phyloP scores from a whole-genome alignment of 1,140 invertebrate genomes.

The Mizuhopecten yessoensis region DNA sequence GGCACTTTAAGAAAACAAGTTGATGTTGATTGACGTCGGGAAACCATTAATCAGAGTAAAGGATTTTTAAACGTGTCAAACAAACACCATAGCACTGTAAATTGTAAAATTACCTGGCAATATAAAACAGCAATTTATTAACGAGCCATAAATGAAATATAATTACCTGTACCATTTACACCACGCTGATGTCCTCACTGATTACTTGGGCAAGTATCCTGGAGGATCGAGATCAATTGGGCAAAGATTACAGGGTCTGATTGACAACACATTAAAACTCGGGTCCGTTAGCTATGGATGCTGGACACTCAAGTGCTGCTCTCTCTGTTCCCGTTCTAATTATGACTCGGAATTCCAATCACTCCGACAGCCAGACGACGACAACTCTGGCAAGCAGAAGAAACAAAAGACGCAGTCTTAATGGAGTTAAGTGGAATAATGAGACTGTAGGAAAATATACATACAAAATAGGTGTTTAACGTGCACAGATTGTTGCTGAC shows the following conservation, averaged over 20 bases:
- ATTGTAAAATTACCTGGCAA: not conserved
- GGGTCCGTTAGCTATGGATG: not conserved
- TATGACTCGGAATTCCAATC: too few relatives aligned
- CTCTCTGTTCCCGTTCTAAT: not conserved
- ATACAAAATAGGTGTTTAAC: constrained; percentile 28
- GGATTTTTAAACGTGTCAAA: not conserved
- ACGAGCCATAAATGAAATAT: constrained; percentile 26
- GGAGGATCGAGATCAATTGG: not conserved
- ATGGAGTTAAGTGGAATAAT: not conserved
- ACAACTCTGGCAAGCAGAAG: not conserved
- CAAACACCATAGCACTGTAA: not conserved
- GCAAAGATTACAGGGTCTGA: not conserved
- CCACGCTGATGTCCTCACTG: not conserved
- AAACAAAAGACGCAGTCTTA: constrained; percentile 16
- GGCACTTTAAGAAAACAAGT: not conserved
- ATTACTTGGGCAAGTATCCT: constrained; percentile 16
- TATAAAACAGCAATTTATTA: not conserved
- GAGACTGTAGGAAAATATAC: not conserved
- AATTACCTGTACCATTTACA: constrained; percentile 7
- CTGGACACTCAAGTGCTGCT: not conserved
- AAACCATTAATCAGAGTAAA: not conserved
- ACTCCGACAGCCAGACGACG: not conserved
- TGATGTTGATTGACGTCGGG: not conserved
- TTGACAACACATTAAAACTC: constrained; percentile 4
- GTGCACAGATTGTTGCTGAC: not conserved